These are phyloP conservation scores for Laspeyria flexula DNA, from an alignment of 2,888 invertebrate genomes.

Conservation along the genomic window DNA sequence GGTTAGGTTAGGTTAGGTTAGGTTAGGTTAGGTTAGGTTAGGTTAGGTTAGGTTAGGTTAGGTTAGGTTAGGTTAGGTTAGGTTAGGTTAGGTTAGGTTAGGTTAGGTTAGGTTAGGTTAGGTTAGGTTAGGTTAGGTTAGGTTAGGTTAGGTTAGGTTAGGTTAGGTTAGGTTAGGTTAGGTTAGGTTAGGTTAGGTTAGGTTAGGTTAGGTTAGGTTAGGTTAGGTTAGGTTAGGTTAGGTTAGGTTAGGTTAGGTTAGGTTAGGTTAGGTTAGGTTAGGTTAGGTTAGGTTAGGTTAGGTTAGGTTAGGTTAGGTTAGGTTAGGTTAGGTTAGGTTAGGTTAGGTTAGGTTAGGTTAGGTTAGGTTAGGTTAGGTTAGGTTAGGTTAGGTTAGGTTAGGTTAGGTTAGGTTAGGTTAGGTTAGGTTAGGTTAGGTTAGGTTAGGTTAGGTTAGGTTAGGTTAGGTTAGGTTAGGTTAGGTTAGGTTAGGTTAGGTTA, in stretches of 20 bases:
- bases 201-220: slow-evolving; percentile 13
- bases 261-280: slow-evolving; percentile 14
- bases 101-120: slow-evolving; percentile 14
- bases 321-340: too few relatives aligned
- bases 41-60: slow-evolving; percentile 11
- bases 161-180: slow-evolving; percentile 14
- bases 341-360: too few relatives aligned
- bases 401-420: too few relatives aligned
- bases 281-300: slow-evolving; percentile 14
- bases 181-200: slow-evolving; percentile 14
- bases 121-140: slow-evolving; percentile 13
- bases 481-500: too few relatives aligned
- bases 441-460: too few relatives aligned
- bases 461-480: too few relatives aligned
- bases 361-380: too few relatives aligned
- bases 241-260: slow-evolving; percentile 14
- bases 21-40: slow-evolving; percentile 11
- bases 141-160: slow-evolving; percentile 14
- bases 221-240: slow-evolving; percentile 14
- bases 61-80: slow-evolving; percentile 13
- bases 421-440: too few relatives aligned
- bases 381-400: too few relatives aligned
- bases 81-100: slow-evolving; percentile 14
- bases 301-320: slow-evolving; percentile 1
- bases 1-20: slow-evolving; percentile 11